These are phyloP conservation scores for Dermatemys mawii DNA, from an alignment of 2,113 vertebrate species.

Conservation along the genomic window DNA sequence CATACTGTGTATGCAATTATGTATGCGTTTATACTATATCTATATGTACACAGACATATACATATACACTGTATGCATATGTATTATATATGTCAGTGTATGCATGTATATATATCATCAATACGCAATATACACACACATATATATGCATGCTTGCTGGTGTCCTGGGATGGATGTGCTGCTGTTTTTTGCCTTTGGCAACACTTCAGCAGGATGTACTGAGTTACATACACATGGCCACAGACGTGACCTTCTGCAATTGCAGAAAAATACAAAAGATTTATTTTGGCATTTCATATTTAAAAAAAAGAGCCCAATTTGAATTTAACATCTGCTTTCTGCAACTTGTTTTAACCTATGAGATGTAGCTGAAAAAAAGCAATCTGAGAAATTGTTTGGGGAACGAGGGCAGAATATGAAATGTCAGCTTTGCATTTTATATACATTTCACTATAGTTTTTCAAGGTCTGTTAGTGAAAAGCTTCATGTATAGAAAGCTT, in stretches of 20 bases:
- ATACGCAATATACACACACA: not conserved
- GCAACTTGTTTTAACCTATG: not conserved
- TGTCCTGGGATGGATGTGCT: not conserved
- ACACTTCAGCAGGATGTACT: not conserved
- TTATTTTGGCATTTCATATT: not conserved
- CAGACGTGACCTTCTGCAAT: not conserved
- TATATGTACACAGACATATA: not conserved
- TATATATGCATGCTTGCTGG: not conserved
- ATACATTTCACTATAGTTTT: not conserved
- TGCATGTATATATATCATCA: not conserved
- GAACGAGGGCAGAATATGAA: not conserved
- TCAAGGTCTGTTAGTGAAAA: not conserved
- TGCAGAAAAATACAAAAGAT: not conserved
- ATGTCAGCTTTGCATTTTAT: not conserved
- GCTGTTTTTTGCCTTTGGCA: not conserved
- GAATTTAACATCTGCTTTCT: not conserved
- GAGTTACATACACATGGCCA: not conserved
- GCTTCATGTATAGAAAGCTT: not conserved
- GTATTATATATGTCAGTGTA: not conserved
- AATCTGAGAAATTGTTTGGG: not conserved
- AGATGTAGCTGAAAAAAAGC: not conserved
- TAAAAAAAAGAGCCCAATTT: not conserved
- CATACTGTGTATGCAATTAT: not conserved
- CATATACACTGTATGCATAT: fast-evolving
- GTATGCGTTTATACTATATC: not conserved